Base-by-base conservation (phyloP, 2,888 invertebrate species). In the Volucella inflata region DNA sequence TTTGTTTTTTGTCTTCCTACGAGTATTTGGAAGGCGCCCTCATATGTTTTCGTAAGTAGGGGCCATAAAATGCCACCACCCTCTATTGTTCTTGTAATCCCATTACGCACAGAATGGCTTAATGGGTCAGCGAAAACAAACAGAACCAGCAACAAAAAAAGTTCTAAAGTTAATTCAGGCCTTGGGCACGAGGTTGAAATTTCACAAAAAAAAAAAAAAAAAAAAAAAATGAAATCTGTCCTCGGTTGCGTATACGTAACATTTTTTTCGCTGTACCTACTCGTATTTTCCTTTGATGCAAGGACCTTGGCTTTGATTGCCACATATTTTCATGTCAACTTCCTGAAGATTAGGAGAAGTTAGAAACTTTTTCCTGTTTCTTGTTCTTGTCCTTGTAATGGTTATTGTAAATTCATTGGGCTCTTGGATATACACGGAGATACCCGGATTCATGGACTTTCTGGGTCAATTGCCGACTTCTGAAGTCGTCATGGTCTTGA, bases 381-480 rank as follows among this genome's bases (percentile, higher is more conserved):
- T 14, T 3, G 11, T 59, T 14, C 14, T 59, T 44, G 30, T 44
- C 48, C 48, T 21, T 38, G 48, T 8, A 3, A 30, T 30, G 0
- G 17, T 40, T 70, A 60, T 40, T 62, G 53, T 70, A 77, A 77
- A 70, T 77, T 77, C 53, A 70, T 53, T 53, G 62, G 36, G 6
- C 4, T 30, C 30, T 6, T 6, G 2, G 30, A 30, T 30, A 30
- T 6, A 30, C 30, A n/a, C n/a, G n/a, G n/a, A 6, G 30, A 30
- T 30, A 1, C 30, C 6, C 30, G 30, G 30, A 38, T 53, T 9
- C 11, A n/a, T 53, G 51, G 53, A 62, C 51, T 62, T 77, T 60
- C 48, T 55, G 62, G 77, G 68, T 77, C 62, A 77, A 55, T 46
- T 21, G 76, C 36, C 30, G 75, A 59, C 57, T 65, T 74, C 74